Conservation (phyloP, 2,113 vertebrate species). For the Fulmarus glacialis region DNA sequence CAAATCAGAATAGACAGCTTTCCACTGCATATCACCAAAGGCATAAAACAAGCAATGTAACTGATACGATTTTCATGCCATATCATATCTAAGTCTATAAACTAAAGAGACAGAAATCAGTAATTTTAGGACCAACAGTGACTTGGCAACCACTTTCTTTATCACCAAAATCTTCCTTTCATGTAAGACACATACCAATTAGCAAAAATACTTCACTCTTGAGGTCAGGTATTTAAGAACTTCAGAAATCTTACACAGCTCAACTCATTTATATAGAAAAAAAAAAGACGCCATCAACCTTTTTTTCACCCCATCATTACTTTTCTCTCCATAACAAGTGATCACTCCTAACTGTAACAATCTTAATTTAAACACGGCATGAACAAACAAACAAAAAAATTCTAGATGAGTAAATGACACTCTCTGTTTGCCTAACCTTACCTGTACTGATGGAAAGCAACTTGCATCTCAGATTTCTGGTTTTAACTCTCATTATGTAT, state of each 20-base stretch:
- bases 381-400: background rate
- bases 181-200: background rate
- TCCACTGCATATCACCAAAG: background rate
- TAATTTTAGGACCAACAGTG: background rate
- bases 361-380: background rate
- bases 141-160: background rate
- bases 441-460: background rate
- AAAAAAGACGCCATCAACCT: background rate
- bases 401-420: background rate
- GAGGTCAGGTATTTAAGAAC: background rate
- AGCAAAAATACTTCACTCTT: background rate
- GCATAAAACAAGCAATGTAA: background rate
- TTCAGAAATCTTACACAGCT: background rate
- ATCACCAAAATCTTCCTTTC: background rate
- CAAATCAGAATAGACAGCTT: background rate
- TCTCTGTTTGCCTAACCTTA: background rate
- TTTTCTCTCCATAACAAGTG: accelerated
- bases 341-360: background rate
- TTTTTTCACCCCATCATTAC: background rate
- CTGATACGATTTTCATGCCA: background rate
- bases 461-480: background rate
- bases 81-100: background rate
- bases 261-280: background rate
- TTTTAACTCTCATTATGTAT: background rate
- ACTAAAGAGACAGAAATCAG: background rate